Conservation (phyloP, 2,113 vertebrate species). For the Theropithecus gelada region DNA sequence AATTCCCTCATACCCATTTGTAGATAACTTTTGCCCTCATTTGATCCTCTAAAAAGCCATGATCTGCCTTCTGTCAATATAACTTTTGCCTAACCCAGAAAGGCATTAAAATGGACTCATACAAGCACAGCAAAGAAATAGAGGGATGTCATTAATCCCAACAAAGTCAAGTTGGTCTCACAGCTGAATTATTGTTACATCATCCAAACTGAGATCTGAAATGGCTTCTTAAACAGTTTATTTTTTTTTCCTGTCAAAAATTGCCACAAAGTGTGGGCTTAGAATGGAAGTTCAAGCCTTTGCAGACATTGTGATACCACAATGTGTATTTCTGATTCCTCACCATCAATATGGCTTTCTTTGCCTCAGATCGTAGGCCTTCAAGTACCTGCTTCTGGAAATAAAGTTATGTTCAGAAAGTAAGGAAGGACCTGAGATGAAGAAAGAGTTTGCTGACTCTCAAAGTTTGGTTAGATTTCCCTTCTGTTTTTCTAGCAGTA, state of each 20-base stretch:
- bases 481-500: background rate
- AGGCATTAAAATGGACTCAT: background rate
- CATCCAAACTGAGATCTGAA: background rate
- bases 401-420: background rate
- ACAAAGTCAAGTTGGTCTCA: background rate
- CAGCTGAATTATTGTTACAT: background rate
- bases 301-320: background rate
- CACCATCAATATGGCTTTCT: background rate
- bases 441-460: background rate
- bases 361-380: background rate
- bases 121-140: background rate
- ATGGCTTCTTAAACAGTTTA: background rate
- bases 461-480: background rate
- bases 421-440: background rate
- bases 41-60: background rate
- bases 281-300: background rate
- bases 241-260: background rate
- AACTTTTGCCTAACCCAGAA: background rate
- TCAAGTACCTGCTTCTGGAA: background rate
- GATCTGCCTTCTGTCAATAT: background rate
- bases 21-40: background rate
- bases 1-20: background rate
- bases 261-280: background rate
- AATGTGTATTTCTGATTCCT: background rate
- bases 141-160: background rate